A percentile compares a stretch with the other conserved stretches of the same genome.
Evolutionary conservation across 2,113 vertebrate genomes (phyloP).

Genomic region (Zapus hudsonius): DNA sequence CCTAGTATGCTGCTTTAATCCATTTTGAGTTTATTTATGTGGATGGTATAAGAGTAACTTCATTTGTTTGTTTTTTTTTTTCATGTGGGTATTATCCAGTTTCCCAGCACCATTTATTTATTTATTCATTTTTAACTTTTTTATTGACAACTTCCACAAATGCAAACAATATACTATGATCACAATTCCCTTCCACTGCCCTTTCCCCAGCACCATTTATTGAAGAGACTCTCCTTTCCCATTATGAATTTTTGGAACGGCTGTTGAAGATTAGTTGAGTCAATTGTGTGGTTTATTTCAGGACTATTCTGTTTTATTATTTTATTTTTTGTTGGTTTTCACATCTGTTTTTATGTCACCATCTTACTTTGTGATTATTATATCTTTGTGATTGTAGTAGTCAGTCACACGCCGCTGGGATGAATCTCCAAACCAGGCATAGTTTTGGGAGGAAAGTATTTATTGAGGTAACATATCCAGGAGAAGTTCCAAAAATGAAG

Average conservation of each 20-base stretch:
- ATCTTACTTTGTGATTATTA: neutral
- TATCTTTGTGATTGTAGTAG: too few relatives aligned
- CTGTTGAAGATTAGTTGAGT: neutral
- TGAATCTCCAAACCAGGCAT: too few relatives aligned
- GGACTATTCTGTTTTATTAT: neutral
- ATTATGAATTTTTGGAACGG: neutral
- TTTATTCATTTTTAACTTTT: too few relatives aligned
- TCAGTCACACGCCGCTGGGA: too few relatives aligned
- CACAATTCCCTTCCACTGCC: too few relatives aligned
- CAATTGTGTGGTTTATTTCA: neutral
- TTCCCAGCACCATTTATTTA: neutral
- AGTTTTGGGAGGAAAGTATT: too few relatives aligned
- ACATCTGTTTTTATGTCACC: neutral
- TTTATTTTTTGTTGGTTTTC: neutral
- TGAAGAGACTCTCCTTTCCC: neutral
- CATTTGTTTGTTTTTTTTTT: too few relatives aligned
- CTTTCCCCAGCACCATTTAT: neutral
- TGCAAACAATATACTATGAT: too few relatives aligned
- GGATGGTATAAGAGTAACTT: neutral
- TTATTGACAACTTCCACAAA: too few relatives aligned
- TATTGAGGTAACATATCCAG: too few relatives aligned
- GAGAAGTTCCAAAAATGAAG: too few relatives aligned
- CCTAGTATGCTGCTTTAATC: neutral
- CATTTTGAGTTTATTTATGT: neutral
- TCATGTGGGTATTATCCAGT: neutral